Percentiles rank a stretch among this genome's conserved stretches.
phyloP scores from a whole-genome alignment of 2,113 vertebrate genomes.

The Thalassoma bifasciatum region DNA sequence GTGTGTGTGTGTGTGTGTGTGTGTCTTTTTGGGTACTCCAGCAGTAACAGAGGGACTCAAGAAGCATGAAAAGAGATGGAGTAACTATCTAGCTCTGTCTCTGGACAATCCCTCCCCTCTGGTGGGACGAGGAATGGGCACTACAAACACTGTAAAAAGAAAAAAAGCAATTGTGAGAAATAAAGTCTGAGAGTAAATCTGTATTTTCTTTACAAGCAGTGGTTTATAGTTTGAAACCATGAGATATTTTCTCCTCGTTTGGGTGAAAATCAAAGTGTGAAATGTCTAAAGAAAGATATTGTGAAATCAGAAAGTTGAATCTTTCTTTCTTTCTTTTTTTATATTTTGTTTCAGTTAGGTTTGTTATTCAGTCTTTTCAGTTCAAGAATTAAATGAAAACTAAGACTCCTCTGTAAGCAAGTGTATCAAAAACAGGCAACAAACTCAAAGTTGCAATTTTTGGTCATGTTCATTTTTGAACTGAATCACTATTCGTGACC shows the following conservation, averaged over 20 bases:
- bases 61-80: conserved; percentile 73
- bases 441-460: not conserved
- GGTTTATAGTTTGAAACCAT: conserved; percentile 25
- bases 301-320: conserved; percentile 3
- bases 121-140: conserved; percentile 51
- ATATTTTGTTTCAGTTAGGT: not conserved
- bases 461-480: not conserved
- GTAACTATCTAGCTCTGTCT: conserved; percentile 54
- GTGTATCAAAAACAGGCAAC: not conserved
- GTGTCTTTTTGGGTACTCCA: conserved; percentile 52
- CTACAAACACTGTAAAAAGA: conserved; percentile 38
- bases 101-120: conserved; percentile 34
- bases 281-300: conserved; percentile 25
- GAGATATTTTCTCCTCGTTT: not conserved
- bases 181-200: conserved; percentile 45
- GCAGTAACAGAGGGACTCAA: conserved; percentile 59
- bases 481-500: no score
- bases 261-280: conserved; percentile 26
- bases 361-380: not conserved
- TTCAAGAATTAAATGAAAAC: not conserved
- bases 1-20: conserved; percentile 23
- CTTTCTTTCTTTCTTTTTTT: conserved; percentile 1
- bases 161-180: conserved; percentile 37
- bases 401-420: not conserved
- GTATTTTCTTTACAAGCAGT: conserved; percentile 40